phyloP scores from a whole-genome alignment of 1,140 invertebrate genomes.

The Euura saliciscinereae region DNA sequence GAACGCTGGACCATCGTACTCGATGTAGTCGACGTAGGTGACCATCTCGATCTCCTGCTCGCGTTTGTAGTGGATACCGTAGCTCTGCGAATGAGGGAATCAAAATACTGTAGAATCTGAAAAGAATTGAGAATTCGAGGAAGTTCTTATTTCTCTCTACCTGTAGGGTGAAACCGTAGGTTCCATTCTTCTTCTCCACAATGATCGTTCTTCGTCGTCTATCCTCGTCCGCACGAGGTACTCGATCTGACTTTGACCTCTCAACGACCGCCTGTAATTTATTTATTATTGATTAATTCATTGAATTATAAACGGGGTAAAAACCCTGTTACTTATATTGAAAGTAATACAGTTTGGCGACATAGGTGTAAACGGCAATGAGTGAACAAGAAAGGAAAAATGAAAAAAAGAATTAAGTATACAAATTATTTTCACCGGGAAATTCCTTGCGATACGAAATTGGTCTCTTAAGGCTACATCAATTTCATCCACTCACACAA shows the following conservation, averaged over 20 bases:
- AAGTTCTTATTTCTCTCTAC: conserved; percentile 48
- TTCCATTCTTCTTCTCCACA: conserved; percentile 88
- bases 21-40: conserved; percentile 96
- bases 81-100: conserved; percentile 70
- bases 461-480: too few species aligned
- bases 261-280: conserved; percentile 71
- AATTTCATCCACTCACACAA: too few species aligned
- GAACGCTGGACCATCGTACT: conserved; percentile 87
- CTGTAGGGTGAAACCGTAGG: conserved; percentile 91
- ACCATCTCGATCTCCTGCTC: conserved; percentile 91
- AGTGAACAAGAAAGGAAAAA: neutral
- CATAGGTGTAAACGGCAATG: neutral
- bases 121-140: too few species aligned
- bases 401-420: conserved; percentile 3
- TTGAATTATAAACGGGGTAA: conserved; percentile 12
- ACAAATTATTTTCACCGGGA: too few species aligned
- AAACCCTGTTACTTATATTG: neutral
- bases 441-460: too few species aligned
- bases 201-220: conserved; percentile 86
- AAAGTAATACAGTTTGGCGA: neutral
- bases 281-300: conserved; percentile 23
- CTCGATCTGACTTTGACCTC: conserved; percentile 80
- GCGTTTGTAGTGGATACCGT: conserved; percentile 93
- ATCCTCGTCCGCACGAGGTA: conserved; percentile 82
- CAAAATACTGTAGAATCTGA: too few species aligned